phyloP scores from a whole-genome alignment of 2,888 invertebrate species.

The Ennomos fuscantarius region DNA sequence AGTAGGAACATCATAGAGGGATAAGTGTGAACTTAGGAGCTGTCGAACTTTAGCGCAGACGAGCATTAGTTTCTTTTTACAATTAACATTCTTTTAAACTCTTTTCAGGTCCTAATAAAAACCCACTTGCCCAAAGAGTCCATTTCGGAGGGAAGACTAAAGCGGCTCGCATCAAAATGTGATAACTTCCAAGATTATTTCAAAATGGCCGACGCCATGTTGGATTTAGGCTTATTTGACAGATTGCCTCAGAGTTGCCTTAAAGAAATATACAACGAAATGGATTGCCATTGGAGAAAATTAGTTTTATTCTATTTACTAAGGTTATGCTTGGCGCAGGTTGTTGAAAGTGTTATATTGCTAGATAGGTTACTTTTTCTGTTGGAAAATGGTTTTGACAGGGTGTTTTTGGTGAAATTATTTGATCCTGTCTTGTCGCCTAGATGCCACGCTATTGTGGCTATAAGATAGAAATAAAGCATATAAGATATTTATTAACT shows the following conservation, averaged over 20 bases:
- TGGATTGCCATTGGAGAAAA: constrained; percentile 78
- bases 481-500: not conserved
- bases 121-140: constrained; percentile 55
- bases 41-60: too few relatives aligned
- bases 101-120: constrained; percentile 70
- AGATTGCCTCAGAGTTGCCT: constrained; percentile 59
- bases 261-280: constrained; percentile 48
- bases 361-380: constrained; percentile 93
- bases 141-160: constrained; percentile 84
- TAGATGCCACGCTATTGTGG: constrained; percentile 91
- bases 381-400: constrained; percentile 85
- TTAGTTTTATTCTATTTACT: constrained; percentile 91
- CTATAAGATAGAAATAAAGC: constrained; percentile 70
- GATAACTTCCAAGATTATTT: constrained; percentile 89
- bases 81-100: constrained; percentile 1
- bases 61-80: too few relatives aligned
- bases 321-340: constrained; percentile 90
- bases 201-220: constrained; percentile 86
- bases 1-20: too few relatives aligned
- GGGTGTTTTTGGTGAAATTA: constrained; percentile 88
- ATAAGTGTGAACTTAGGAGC: too few relatives aligned
- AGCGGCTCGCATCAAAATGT: constrained; percentile 85
- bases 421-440: constrained; percentile 95
- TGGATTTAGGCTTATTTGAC: constrained; percentile 81
- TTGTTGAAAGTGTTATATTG: constrained; percentile 92